Percentiles rank a stretch among this genome's conserved stretches.
Evolutionary conservation across 2,797 vertebrate genomes (phyloP).

Genomic region (Ataeniobius toweri): DNA sequence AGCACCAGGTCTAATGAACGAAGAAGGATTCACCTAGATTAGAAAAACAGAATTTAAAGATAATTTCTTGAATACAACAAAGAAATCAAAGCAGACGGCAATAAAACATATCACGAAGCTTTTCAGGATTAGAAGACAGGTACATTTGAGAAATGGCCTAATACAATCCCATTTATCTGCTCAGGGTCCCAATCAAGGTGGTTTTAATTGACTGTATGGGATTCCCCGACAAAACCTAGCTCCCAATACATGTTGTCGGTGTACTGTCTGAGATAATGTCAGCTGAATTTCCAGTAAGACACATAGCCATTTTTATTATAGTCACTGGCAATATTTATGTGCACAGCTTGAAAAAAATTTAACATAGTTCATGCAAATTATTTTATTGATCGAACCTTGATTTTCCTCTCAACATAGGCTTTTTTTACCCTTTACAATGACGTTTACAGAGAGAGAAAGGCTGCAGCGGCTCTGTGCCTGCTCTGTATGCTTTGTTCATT

Average conservation of each 20-base stretch:
- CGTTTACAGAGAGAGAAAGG: background rate
- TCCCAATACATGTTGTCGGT: background rate
- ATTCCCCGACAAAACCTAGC: background rate
- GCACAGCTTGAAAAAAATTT: background rate
- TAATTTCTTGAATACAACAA: background rate
- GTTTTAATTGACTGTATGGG: background rate
- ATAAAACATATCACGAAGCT: background rate
- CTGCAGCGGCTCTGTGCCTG: background rate
- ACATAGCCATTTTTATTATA: background rate
- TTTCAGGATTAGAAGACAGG: background rate
- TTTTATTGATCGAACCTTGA: background rate
- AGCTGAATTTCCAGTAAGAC: background rate
- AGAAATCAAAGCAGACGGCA: background rate
- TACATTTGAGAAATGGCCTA: background rate
- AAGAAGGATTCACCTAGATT: slow-evolving; percentile 86
- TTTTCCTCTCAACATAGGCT: background rate
- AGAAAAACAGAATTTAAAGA: background rate
- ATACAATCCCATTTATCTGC: too few species aligned
- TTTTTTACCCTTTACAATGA: background rate
- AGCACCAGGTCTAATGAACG: slow-evolving; percentile 83
- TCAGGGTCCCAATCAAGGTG: too few species aligned
- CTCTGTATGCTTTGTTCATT: background rate
- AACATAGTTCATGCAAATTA: background rate
- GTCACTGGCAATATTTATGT: background rate
- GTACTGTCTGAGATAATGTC: background rate